A percentile compares a stretch with the other conserved stretches of the same genome.
phyloP scores from a whole-genome alignment of 2,888 invertebrate species.

The Encarsia formosa region DNA sequence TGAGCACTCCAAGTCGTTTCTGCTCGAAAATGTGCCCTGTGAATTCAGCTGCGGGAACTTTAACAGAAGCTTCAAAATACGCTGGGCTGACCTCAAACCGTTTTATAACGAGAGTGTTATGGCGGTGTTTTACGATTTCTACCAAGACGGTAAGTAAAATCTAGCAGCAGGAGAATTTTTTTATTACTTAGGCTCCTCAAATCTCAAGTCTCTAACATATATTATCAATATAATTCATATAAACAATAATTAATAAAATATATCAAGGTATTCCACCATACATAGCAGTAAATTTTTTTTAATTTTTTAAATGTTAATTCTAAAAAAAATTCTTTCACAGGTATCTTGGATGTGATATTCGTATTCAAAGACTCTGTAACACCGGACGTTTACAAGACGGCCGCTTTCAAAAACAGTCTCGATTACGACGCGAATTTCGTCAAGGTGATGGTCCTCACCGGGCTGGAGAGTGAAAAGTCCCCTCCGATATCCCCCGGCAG shows the following conservation, averaged over 20 bases:
- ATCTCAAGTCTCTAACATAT: too few species aligned
- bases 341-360: constrained; percentile 81
- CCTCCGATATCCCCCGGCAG: constrained; percentile 70
- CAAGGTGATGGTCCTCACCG: constrained; percentile 90
- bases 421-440: constrained; percentile 95
- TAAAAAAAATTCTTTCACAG: constrained; percentile 15
- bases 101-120: constrained; percentile 72
- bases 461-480: constrained; percentile 67
- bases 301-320: neutral
- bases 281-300: neutral
- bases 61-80: constrained; percentile 71
- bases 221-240: too few species aligned
- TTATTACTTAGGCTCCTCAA: too few species aligned
- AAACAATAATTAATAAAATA: neutral
- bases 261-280: neutral
- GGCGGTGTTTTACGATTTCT: constrained; percentile 89
- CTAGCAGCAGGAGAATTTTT: neutral
- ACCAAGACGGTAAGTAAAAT: constrained; percentile 70
- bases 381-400: constrained; percentile 56
- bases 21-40: constrained; percentile 78
- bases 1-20: constrained; percentile 58
- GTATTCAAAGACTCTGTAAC: constrained; percentile 49
- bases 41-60: constrained; percentile 62
- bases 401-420: constrained; percentile 80
- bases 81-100: constrained; percentile 71